Conservation (phyloP, 2,113 vertebrate species). For the Mungos mungo region DNA sequence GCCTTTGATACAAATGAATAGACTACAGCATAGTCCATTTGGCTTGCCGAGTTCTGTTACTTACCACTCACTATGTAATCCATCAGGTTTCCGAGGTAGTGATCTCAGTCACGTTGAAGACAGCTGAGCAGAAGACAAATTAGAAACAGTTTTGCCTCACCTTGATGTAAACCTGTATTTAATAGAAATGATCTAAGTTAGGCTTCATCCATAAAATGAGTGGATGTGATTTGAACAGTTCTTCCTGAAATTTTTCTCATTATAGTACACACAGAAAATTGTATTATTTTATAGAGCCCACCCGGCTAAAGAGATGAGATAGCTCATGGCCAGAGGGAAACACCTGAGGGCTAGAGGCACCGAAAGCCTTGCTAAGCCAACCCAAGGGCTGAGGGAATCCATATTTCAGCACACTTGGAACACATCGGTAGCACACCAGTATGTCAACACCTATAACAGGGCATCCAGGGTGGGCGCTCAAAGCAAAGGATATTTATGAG, state of each 20-base stretch:
- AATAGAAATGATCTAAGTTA: background rate
- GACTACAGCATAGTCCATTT: background rate
- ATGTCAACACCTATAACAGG: background rate
- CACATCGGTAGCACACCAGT: background rate
- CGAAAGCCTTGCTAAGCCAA: background rate
- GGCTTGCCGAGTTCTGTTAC: background rate
- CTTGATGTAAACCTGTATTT: background rate
- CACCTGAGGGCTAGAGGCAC: background rate
- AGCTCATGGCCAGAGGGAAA: background rate
- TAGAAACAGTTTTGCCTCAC: background rate
- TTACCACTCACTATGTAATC: background rate
- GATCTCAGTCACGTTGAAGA: background rate
- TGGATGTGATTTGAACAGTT: background rate
- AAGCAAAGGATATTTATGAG: background rate
- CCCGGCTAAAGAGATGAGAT: background rate
- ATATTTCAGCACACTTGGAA: background rate
- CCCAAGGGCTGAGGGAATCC: background rate
- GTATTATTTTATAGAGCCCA: background rate
- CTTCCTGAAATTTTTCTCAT: background rate
- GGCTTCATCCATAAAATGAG: background rate
- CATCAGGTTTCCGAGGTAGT: background rate
- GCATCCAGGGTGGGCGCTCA: background rate
- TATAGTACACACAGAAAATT: background rate
- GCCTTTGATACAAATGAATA: background rate
- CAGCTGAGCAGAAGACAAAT: background rate